Evolutionary conservation across 2,797 vertebrate species (phyloP).

Genomic region (Austrolebias charrua): DNA sequence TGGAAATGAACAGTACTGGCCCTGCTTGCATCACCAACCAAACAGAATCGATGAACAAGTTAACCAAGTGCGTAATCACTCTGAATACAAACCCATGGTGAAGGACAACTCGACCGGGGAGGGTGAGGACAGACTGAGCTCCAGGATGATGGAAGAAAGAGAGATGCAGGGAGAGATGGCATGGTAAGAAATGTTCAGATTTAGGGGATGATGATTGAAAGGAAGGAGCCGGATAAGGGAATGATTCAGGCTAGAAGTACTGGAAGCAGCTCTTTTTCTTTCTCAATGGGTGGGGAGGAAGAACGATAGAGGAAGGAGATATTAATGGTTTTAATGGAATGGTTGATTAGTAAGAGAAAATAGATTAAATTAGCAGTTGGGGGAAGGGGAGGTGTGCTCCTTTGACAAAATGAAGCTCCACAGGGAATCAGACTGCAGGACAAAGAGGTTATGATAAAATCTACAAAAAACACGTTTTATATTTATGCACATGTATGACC

Average conservation of each 20-base stretch:
- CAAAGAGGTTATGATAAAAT: conserved; percentile 14
- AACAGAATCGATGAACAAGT: conserved; percentile 56
- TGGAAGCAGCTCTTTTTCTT: not conserved
- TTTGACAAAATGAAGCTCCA: conserved; percentile 26
- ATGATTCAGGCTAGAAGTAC: conserved; percentile 14
- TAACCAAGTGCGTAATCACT: conserved; percentile 68
- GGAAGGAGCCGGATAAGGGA: conserved; percentile 19
- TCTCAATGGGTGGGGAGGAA: not conserved
- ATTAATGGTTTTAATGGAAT: conserved; percentile 32
- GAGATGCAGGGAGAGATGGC: conserved; percentile 33
- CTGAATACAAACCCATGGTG: conserved; percentile 51
- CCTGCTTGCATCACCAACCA: conserved; percentile 9
- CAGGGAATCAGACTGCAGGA: conserved; percentile 19
- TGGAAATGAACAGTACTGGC: conserved; percentile 9
- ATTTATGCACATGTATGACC: not conserved
- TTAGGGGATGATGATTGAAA: conserved; percentile 23
- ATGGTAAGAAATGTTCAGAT: conserved; percentile 29
- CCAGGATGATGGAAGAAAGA: conserved; percentile 17
- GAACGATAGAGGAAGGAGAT: conserved; percentile 18
- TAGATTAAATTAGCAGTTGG: conserved; percentile 20
- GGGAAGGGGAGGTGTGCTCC: not conserved
- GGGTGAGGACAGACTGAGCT: conserved; percentile 6
- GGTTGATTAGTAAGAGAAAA: conserved; percentile 33
- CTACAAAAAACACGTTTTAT: conserved; percentile 4
- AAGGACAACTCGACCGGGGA: conserved; percentile 38